Conservation (phyloP, 2,888 invertebrate genomes). For the Drosophila trichaetosa region DNA sequence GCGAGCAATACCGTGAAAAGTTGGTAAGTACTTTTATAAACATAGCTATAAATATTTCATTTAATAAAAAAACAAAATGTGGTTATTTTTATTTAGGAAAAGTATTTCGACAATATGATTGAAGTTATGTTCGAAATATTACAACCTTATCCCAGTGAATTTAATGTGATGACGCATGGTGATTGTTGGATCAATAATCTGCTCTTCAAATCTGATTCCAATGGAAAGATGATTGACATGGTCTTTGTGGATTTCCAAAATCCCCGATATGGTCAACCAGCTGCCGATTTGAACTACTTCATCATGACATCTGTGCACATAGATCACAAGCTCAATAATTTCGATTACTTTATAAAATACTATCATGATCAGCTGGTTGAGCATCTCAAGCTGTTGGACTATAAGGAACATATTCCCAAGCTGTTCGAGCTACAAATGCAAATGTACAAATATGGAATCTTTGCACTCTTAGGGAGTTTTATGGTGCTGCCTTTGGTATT, state of each 20-base stretch:
- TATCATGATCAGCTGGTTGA: constrained; percentile 78
- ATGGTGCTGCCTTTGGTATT: constrained; percentile 71
- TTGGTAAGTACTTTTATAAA: constrained; percentile 54
- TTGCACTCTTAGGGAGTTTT: constrained; percentile 54
- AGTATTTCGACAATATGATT: constrained; percentile 36
- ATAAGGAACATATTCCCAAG: constrained; percentile 67
- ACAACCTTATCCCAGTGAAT: constrained; percentile 53
- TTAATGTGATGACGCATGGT: constrained; percentile 79
- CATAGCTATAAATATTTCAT: neutral
- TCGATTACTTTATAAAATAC: constrained; percentile 80
- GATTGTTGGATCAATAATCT: constrained; percentile 81
- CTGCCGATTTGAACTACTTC: constrained; percentile 77
- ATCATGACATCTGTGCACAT: constrained; percentile 78
- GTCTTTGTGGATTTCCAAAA: constrained; percentile 81
- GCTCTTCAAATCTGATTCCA: constrained; percentile 71
- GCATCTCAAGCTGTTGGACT: constrained; percentile 71
- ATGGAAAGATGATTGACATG: constrained; percentile 70
- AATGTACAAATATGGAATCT: constrained; percentile 64
- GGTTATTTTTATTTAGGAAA: constrained; percentile 38
- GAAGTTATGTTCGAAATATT: constrained; percentile 17
- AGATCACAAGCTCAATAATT: constrained; percentile 77
- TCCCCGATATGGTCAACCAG: constrained; percentile 73
- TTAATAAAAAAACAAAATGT: neutral
- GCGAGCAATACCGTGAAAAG: constrained; percentile 59
- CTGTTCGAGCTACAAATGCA: constrained; percentile 73